Evolutionary conservation across 1,140 invertebrate species (phyloP), one percentile per base, ranked within the genome.

Genomic region (Aricia agestis): DNA sequence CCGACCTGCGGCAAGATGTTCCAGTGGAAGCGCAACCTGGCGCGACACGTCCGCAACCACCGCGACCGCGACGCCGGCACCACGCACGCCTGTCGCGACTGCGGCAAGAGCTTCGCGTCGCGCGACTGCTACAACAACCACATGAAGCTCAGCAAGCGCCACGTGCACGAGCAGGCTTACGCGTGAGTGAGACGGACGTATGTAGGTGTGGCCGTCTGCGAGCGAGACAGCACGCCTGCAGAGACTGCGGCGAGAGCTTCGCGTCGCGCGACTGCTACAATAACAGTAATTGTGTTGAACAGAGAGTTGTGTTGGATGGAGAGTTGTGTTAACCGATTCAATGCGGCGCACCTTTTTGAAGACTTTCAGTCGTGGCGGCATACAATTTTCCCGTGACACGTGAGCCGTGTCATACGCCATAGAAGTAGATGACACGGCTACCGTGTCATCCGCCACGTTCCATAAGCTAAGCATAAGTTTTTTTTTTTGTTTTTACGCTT

Each of bases 11-110:
- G 88, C 9, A 90, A 90, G 66, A 74, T 85, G 58, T 90, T 90
- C 83, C 86, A 86, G 15, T 90, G 88, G 88, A 89, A 89, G 66
- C 76, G 88, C 0, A 90, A 90, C 75, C 80, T 90, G 0, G 82
- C 86, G 6, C 78, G 88, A 0, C 86, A 89, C 74, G 76, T 76
- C 0, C 74, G 86, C 11, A 86, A 85, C 71, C 86, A 91, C 67
- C 69, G 83, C 7, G 86, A 89, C 42, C 68, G 80, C 0, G 84
- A 80, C 0, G 74, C 78, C 0, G 87, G 89, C 11, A 79, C 77
- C 7, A 59, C 69, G 6, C 82, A 91, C 76, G 77, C 82, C 18
- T 91, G 89, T 66, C 68, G 78, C 1, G 82, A 82, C 10, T 91
- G 89, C 73, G 78, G 81, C 0, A 89, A 89, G 78, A 85, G 63